Base-by-base conservation (phyloP, 2,113 vertebrate species). In the Porphyrio hochstetteri region DNA sequence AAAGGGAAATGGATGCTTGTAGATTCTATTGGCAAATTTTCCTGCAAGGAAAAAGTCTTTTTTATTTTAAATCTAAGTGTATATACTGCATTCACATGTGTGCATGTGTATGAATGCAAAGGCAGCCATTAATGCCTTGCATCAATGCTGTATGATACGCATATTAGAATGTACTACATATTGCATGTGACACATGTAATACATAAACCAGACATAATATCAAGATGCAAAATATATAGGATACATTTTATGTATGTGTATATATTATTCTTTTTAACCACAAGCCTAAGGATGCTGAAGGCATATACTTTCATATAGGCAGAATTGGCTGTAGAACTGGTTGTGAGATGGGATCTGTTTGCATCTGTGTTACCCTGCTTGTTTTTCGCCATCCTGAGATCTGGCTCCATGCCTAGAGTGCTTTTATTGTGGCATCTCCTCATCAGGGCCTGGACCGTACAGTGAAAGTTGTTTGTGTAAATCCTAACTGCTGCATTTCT, bases 171-270 rank as follows among this genome's bases (percentile, higher is more conserved):
- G 71, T 67, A 77, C 79, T 74, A 60, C 70, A 74, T 80, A 86
- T 63, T 94, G 96, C 95, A 95, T 94, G 90, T 90, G 42, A 70
- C 74, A 81, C 29, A 4, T 92, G 86, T 87, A 85, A 94, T 68
- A 80, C 68, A 19, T 83, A 93, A 88, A 90, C 29, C 64, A 86
- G 74, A 21, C 27, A 8, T 76, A 86, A 38, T 38, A 59, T 44
- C 61, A 40, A 67, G 78, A 77, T 76, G 84, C 59, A 93, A 88
- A 86, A 64, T 67, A 75, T 76, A 86, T 64, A 79, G 38, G 53
- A 40, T 27, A 64, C 40, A n/a, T 72, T 84, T 91, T 42, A 36
- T 63, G 40, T 63, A 48, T 85, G 50, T 53, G 29, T 88, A 63
- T 80, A 46, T 82, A 59, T 61, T 77, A 55, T 42, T 28, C 36